Evolutionary conservation across 2,888 invertebrate species (phyloP).

Genomic region (Cremastobaeus sp.): DNA sequence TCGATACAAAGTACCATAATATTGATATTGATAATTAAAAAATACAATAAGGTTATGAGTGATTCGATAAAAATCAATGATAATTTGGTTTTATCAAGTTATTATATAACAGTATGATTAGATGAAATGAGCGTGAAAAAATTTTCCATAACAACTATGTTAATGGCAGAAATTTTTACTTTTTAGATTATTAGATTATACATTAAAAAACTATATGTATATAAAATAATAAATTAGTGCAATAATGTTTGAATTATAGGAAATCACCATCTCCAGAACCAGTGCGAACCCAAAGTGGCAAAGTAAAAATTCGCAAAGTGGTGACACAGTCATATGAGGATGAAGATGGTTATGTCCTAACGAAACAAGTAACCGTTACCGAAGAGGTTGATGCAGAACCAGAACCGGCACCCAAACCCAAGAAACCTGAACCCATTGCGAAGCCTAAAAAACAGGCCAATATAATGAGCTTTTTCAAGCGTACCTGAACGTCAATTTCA

Average conservation of each 20-base stretch:
- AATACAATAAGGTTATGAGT: too few species aligned
- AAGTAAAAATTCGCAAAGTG: slow-evolving; percentile 72
- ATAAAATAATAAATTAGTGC: not conserved
- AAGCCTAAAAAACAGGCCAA: slow-evolving; percentile 71
- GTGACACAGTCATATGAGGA: slow-evolving; percentile 72
- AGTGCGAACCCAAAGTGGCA: slow-evolving; percentile 66
- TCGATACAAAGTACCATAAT: too few species aligned
- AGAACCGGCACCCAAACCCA: slow-evolving; percentile 52
- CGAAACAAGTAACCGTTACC: slow-evolving; percentile 73
- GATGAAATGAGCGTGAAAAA: too few species aligned
- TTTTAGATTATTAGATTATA: too few species aligned
- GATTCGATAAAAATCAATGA: too few species aligned
- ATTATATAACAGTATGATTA: too few species aligned
- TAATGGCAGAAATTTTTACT: too few species aligned
- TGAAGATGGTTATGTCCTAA: slow-evolving; percentile 76
- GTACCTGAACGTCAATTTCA: too few species aligned
- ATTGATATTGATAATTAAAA: not conserved
- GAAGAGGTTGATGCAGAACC: slow-evolving; percentile 43
- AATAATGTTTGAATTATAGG: slow-evolving; percentile 13
- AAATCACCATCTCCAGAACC: slow-evolving; percentile 67
- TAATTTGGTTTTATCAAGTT: too few species aligned
- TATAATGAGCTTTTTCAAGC: slow-evolving; percentile 75
- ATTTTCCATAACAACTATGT: not conserved
- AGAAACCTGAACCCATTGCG: slow-evolving; percentile 32
- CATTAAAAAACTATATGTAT: too few species aligned